Conservation (phyloP, 2,113 vertebrate genomes). For the Acanthisitta chloris region DNA sequence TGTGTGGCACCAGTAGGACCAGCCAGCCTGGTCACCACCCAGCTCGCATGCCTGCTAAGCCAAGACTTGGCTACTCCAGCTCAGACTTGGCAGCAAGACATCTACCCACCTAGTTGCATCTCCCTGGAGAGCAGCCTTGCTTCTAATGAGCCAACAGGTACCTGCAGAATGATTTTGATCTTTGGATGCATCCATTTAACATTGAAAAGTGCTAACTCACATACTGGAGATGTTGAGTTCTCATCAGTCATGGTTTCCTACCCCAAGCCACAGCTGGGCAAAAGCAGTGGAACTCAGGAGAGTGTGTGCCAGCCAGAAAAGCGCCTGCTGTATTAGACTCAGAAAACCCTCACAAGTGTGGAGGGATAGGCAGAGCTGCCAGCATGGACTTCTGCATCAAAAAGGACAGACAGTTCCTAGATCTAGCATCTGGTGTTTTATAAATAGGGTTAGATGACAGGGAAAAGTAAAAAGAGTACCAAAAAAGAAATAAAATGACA, state of each 20-base stretch:
- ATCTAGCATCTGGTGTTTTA: background rate
- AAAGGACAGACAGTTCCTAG: constrained; percentile 29
- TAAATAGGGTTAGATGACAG: constrained; percentile 40
- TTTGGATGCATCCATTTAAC: accelerated
- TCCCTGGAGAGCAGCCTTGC: background rate
- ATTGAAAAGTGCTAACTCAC: accelerated
- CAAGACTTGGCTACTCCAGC: accelerated
- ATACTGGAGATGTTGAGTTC: background rate
- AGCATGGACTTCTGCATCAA: background rate
- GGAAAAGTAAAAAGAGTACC: background rate
- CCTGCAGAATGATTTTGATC: background rate
- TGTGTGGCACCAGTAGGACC: background rate
- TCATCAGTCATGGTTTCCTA: background rate
- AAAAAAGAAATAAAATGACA: constrained; percentile 35
- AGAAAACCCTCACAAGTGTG: background rate
- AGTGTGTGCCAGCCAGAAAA: background rate
- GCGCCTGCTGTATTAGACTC: background rate
- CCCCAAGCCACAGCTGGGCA: background rate
- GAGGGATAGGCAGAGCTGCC: background rate
- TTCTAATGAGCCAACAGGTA: background rate
- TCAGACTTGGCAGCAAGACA: background rate
- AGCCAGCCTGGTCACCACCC: background rate
- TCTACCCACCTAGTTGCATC: background rate
- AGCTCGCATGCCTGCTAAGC: background rate
- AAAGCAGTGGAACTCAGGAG: background rate